Evolutionary conservation across 2,113 vertebrate species (phyloP), one percentile per base, ranked within the genome.

Genomic region (Lepidothrix coronata): DNA sequence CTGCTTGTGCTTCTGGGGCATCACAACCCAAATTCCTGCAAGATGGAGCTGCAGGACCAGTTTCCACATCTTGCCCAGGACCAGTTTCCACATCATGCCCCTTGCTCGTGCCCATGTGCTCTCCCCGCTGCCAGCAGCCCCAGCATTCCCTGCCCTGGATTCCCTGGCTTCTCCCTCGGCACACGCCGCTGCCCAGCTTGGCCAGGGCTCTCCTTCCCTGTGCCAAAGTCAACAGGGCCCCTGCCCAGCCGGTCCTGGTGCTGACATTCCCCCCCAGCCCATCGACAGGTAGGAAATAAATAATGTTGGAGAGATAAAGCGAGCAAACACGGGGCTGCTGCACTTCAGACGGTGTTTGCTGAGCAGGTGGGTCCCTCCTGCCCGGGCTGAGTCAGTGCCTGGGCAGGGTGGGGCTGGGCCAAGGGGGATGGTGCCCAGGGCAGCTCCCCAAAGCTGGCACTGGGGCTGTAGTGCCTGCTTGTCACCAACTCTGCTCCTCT

Each of bases 151-250:
- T 51, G 13, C 12, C 54, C 37, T 24, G 2, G 2, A 37, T 44
- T 39, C 52, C 4, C 1, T 39, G 28, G 44, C 27, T 25, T 35
- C 85, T 16, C 77, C 76, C 58, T 86, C 30, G 1, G 54, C 55
- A 8, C n/a, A 66, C 0, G 0, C 13, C 7, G 0, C 48, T 5
- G n/a, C 3, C 2, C 74, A 7, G 5, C 3, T 11, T 63, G 94
- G 67, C 79, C 14, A 0, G 1, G 22, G 33, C n/a, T 78, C 39
- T 62, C 74, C 48, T 41, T 33, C 58, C 67, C 67, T 16, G 61
- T 90, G 91, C 95, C 95, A 91, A 91, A 95, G 24, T 39, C 94
- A 92, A 51, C 58, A 55, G 0, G 1, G 65, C 66, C 17, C 30
- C 2, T 1, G 28, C 55, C 66, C 30, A 11, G 88, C 51, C 21